Percentiles rank a stretch among this genome's conserved stretches.
These are phyloP conservation scores for Psilopogon haemacephalus DNA, from an alignment of 2,113 vertebrate species.

Conservation along the genomic window DNA sequence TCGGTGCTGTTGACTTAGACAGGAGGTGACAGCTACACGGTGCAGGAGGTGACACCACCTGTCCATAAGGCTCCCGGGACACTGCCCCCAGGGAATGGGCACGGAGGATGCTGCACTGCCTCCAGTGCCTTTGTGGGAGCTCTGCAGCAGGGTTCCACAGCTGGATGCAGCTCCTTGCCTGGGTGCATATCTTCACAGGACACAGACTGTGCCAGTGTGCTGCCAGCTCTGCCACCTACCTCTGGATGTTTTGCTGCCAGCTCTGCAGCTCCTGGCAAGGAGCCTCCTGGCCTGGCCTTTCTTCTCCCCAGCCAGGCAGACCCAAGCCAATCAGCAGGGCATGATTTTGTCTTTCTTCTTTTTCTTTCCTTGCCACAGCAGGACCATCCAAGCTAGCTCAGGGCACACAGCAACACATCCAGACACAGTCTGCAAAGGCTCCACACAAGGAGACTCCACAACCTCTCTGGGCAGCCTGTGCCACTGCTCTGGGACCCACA, in stretches of 20 bases:
- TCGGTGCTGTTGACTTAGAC: background rate
- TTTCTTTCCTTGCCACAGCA: no score
- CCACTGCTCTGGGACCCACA: no score
- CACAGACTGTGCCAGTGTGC: background rate
- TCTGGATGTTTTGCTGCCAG: background rate
- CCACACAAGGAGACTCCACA: no score
- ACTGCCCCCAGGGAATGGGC: background rate
- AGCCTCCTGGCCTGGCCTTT: background rate
- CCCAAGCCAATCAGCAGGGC: background rate
- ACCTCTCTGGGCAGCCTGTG: no score
- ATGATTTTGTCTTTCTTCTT: no score
- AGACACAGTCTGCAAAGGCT: no score
- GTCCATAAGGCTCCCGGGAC: background rate
- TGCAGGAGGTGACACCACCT: background rate
- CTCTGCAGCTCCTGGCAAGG: background rate
- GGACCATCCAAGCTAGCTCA: no score
- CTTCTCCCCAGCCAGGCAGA: background rate
- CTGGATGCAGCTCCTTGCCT: background rate
- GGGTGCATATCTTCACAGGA: background rate
- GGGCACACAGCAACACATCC: no score
- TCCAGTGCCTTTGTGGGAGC: background rate
- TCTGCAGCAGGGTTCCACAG: background rate
- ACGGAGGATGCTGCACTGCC: background rate
- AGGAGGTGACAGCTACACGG: background rate
- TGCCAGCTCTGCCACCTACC: background rate